phyloP scores from a whole-genome alignment of 2,113 vertebrate species.

The Ochotona curzoniae region DNA sequence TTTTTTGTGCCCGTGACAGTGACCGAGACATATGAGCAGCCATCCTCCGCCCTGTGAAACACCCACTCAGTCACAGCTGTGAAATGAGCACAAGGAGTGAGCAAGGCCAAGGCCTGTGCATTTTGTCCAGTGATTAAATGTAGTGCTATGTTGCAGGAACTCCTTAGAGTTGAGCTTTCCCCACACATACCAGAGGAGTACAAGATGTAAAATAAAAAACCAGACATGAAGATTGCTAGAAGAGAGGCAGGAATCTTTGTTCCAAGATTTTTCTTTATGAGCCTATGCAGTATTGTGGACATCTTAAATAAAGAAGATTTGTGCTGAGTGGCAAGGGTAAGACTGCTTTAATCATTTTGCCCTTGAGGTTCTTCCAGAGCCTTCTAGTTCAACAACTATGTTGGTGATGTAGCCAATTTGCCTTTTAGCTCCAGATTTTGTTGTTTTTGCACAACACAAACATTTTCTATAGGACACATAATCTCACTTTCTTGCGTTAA shows the following conservation, averaged over 20 bases:
- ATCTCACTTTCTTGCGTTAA: neutral
- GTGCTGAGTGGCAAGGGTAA: neutral
- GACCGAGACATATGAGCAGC: neutral
- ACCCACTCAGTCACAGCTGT: constrained; percentile 74
- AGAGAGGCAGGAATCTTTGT: constrained; percentile 41
- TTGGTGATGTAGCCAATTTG: neutral
- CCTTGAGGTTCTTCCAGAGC: constrained; percentile 17
- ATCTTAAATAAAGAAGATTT: neutral
- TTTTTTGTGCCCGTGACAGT: constrained; percentile 38
- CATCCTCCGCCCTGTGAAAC: constrained; percentile 49
- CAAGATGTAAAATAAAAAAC: neutral
- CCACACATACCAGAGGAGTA: neutral
- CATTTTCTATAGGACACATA: neutral
- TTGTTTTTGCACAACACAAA: neutral
- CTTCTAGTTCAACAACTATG: constrained; percentile 61
- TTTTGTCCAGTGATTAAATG: neutral
- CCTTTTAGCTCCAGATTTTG: neutral
- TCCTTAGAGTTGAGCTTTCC: neutral
- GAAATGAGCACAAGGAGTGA: neutral
- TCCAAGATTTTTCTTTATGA: neutral
- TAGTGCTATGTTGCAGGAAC: neutral
- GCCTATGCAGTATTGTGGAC: fast-evolving
- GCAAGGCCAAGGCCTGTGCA: neutral
- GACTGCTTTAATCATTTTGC: constrained; percentile 12
- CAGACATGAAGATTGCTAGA: neutral